Conservation (phyloP, 1,140 invertebrate genomes). For the Condylostylus longicornis region DNA sequence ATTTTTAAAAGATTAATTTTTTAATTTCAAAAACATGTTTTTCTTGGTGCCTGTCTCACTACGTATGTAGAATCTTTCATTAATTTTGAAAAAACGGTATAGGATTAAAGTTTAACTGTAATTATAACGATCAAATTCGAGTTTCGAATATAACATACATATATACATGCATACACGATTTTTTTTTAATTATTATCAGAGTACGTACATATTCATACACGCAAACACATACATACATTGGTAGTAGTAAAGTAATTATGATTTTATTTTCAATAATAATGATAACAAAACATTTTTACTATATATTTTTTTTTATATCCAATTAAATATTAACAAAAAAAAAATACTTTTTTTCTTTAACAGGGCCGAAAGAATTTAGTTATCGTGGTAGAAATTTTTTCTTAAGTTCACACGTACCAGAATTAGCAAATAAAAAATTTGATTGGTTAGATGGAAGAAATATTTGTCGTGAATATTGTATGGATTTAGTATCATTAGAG, state of each 20-base stretch:
- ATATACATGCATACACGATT: too few relatives aligned
- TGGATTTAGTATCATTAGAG: slow-evolving; percentile 79
- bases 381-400: slow-evolving; percentile 78
- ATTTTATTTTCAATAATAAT: slow-evolving; percentile 22
- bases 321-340: slow-evolving; percentile 1
- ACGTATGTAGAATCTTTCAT: too few relatives aligned
- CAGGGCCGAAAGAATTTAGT: slow-evolving; percentile 81
- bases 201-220: neutral
- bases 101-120: too few relatives aligned
- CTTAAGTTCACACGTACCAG: slow-evolving; percentile 67
- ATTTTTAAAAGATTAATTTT: too few relatives aligned
- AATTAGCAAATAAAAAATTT: slow-evolving; percentile 57
- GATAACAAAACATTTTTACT: slow-evolving; percentile 2
- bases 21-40: too few relatives aligned
- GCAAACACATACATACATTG: neutral
- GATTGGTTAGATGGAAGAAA: slow-evolving; percentile 85
- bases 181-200: neutral
- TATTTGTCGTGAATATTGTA: slow-evolving; percentile 78
- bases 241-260: slow-evolving; percentile 1
- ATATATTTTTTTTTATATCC: slow-evolving; percentile 8
- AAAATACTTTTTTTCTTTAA: slow-evolving; percentile 7
- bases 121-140: too few relatives aligned
- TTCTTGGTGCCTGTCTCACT: too few relatives aligned
- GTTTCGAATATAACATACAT: too few relatives aligned
- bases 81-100: too few relatives aligned